These are phyloP conservation scores for Collichthys lucidus DNA, from an alignment of 2,113 vertebrate species.

Conservation along the genomic window DNA sequence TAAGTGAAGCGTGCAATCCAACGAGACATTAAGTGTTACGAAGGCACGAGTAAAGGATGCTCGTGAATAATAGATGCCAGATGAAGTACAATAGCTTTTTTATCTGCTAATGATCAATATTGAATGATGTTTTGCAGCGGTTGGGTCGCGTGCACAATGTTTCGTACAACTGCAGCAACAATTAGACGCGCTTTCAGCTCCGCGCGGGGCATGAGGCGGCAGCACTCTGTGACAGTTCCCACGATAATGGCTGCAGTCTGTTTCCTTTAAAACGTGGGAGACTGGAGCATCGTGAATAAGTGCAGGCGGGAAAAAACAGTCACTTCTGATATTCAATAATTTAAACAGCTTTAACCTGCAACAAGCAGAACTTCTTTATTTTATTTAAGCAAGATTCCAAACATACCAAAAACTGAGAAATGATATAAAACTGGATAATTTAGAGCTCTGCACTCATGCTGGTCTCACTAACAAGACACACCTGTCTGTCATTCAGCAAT, in stretches of 20 bases:
- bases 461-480: no score
- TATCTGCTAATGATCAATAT: constrained; percentile 56
- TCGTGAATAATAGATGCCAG: constrained; percentile 47
- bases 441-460: no score
- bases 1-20: not conserved
- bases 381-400: not conserved
- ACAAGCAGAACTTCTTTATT: not conserved
- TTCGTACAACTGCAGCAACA: constrained; percentile 20
- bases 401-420: not conserved
- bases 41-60: constrained; percentile 3
- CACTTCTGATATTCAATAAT: constrained; percentile 2
- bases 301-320: not conserved
- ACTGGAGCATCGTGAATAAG: not conserved
- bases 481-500: no score
- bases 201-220: not conserved
- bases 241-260: not conserved
- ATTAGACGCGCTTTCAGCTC: constrained; percentile 40
- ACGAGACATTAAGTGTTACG: constrained; percentile 6
- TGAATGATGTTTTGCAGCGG: constrained; percentile 58
- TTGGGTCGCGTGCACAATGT: constrained; percentile 3
- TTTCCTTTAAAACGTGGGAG: not conserved
- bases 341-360: not conserved
- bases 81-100: constrained; percentile 43
- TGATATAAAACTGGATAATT: no score
- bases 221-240: constrained; percentile 16